Evolutionary conservation across 2,888 invertebrate genomes (phyloP).

Genomic region (Tortricodes alternella): DNA sequence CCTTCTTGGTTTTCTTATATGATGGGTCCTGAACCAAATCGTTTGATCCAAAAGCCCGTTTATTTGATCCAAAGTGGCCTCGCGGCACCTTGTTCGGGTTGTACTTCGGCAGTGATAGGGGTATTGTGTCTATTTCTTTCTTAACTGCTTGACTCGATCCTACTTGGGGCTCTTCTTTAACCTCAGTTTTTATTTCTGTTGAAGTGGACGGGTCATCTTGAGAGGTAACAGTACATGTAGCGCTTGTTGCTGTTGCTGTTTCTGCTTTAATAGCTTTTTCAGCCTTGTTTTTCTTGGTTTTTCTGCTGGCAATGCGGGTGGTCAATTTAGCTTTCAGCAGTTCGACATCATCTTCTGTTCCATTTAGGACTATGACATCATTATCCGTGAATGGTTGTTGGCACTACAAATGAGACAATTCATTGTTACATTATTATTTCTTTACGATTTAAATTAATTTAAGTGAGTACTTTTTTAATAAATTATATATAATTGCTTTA

Average conservation of each 20-base stretch:
- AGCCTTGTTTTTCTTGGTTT: slow-evolving; percentile 84
- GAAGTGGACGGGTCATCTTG: slow-evolving; percentile 36
- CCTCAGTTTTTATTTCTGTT: slow-evolving; percentile 32
- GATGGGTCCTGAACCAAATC: slow-evolving; percentile 84
- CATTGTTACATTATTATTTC: too few relatives aligned
- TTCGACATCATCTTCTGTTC: slow-evolving; percentile 89
- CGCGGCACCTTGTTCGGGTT: slow-evolving; percentile 69
- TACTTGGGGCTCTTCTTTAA: slow-evolving; percentile 64
- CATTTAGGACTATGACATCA: slow-evolving; percentile 95
- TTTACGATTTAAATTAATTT: too few relatives aligned
- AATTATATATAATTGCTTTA: too few relatives aligned
- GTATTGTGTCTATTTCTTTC: slow-evolving; percentile 74
- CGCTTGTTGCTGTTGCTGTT: slow-evolving; percentile 41
- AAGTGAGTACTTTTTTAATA: too few relatives aligned
- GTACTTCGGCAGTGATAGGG: slow-evolving; percentile 69
- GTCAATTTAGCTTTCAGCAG: slow-evolving; percentile 85
- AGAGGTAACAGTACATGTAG: slow-evolving; percentile 36
- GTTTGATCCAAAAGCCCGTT: slow-evolving; percentile 60
- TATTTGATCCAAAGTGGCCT: slow-evolving; percentile 73
- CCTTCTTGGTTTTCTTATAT: slow-evolving; percentile 89
- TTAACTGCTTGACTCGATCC: slow-evolving; percentile 58
- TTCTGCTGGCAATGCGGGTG: slow-evolving; percentile 85
- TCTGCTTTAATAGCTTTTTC: slow-evolving; percentile 45
- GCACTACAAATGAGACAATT: slow-evolving; percentile 81
- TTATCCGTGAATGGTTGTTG: slow-evolving; percentile 88